These are phyloP conservation scores for Coenonympha glycerion DNA, from an alignment of 2,888 invertebrate genomes.

Conservation along the genomic window DNA sequence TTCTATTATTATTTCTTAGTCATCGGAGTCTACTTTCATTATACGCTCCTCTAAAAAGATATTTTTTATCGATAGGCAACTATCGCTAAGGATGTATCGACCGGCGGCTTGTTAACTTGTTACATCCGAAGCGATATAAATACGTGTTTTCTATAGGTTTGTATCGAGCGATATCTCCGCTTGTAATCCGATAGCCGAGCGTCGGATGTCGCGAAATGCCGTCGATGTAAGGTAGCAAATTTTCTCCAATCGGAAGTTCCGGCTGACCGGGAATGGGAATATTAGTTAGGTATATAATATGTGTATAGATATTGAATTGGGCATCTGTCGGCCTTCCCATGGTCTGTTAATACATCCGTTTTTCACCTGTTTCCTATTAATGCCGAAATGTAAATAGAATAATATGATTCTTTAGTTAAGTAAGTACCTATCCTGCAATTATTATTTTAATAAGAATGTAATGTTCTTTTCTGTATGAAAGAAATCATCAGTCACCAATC, in stretches of 20 bases:
- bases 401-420: too few species aligned
- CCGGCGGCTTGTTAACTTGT: not conserved
- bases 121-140: conserved; percentile 1
- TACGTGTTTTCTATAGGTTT: conserved; percentile 21
- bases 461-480: too few species aligned
- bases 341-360: too few species aligned
- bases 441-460: too few species aligned
- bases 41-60: not conserved
- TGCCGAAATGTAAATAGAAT: too few species aligned
- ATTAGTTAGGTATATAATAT: conserved; percentile 18
- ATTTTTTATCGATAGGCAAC: not conserved
- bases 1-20: too few species aligned
- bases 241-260: conserved; percentile 55
- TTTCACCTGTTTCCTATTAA: too few species aligned
- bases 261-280: conserved; percentile 46
- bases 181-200: conserved; percentile 48
- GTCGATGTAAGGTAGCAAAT: conserved; percentile 30
- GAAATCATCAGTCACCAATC: too few species aligned
- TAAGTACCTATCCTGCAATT: too few species aligned
- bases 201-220: conserved; percentile 37
- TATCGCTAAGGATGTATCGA: not conserved
- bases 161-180: conserved; percentile 24
- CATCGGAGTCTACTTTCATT: not conserved
- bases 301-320: not conserved
- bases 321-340: too few species aligned